A percentile compares a stretch with the other conserved stretches of the same genome.
Evolutionary conservation across 2,888 invertebrate species (phyloP).

Genomic region (Luffia ferchaultella): DNA sequence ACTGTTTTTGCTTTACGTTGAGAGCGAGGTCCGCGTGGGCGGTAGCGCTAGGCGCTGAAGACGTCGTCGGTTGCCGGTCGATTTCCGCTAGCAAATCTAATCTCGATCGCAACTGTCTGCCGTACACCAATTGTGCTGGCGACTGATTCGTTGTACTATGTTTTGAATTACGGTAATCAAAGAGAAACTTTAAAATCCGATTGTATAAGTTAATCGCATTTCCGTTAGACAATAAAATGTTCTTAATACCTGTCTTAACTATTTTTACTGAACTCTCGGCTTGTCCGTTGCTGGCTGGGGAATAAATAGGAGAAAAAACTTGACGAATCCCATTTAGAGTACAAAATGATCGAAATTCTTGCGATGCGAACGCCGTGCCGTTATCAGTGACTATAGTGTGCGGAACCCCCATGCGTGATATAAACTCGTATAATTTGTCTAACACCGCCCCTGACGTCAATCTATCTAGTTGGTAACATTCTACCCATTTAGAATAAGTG

Average conservation of each 20-base stretch:
- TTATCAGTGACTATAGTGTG: constrained; percentile 17
- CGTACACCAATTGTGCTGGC: constrained; percentile 15
- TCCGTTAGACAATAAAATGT: too few relatives aligned
- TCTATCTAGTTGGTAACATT: constrained; percentile 10
- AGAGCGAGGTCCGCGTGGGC: too few relatives aligned
- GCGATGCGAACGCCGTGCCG: constrained; percentile 13
- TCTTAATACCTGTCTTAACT: too few relatives aligned
- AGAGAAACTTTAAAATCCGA: constrained; percentile 7
- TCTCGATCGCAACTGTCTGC: constrained; percentile 10
- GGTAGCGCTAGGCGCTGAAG: too few relatives aligned
- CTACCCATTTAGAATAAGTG: constrained; percentile 16
- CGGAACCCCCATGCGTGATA: constrained; percentile 18
- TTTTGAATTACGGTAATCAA: too few relatives aligned
- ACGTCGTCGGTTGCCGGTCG: too few relatives aligned
- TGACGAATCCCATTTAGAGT: constrained; percentile 15
- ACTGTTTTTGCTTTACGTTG: too few relatives aligned
- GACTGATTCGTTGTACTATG: constrained; percentile 14
- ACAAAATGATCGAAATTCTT: constrained; percentile 15
- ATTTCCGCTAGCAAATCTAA: too few relatives aligned
- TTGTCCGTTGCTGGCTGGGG: too few relatives aligned
- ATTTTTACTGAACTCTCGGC: too few relatives aligned
- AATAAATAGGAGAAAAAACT: constrained; percentile 12
- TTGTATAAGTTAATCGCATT: constrained; percentile 6
- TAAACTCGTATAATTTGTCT: constrained; percentile 16
- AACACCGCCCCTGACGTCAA: constrained; percentile 17